Percentiles rank a stretch among this genome's conserved stretches.
Evolutionary conservation across 1,140 invertebrate species (phyloP).

Genomic region (Nilaparvata lugens): DNA sequence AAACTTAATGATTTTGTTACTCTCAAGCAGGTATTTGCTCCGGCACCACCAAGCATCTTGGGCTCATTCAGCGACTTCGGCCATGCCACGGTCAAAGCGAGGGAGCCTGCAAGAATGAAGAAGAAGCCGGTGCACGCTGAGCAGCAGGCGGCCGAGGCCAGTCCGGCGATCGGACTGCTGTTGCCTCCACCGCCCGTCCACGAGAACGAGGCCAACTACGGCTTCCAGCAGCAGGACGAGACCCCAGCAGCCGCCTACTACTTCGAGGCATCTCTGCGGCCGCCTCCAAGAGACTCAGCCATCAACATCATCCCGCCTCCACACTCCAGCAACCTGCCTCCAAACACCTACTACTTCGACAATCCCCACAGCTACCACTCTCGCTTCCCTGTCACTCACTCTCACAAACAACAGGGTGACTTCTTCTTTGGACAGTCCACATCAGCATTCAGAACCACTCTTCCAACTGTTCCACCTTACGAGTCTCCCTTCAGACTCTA

Average conservation of each 20-base stretch:
- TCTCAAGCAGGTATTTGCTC: slow-evolving; percentile 21
- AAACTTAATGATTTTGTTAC: too few relatives aligned
- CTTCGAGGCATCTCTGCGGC: slow-evolving; percentile 17
- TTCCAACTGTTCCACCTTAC: neutral
- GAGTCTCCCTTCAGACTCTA: neutral
- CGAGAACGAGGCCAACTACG: neutral
- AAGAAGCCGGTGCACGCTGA: slow-evolving; percentile 3
- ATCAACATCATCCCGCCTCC: slow-evolving; percentile 10
- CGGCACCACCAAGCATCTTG: slow-evolving; percentile 36
- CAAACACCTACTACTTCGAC: slow-evolving; percentile 20
- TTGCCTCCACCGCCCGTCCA: neutral
- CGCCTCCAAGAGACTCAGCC: slow-evolving; percentile 14
- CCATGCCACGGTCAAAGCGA: slow-evolving; percentile 34
- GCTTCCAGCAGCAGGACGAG: slow-evolving; percentile 1
- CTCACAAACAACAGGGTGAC: neutral
- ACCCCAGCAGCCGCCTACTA: slow-evolving; percentile 8
- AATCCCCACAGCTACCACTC: neutral
- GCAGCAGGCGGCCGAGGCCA: slow-evolving; percentile 4
- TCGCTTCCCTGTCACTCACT: neutral
- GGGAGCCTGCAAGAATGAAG: slow-evolving; percentile 23
- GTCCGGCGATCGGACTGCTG: neutral
- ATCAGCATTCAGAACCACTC: neutral
- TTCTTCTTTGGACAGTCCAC: neutral
- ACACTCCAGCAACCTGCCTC: slow-evolving; percentile 7
- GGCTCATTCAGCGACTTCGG: slow-evolving; percentile 39